A percentile compares a stretch with the other conserved stretches of the same genome.
Evolutionary conservation across 2,888 invertebrate species (phyloP).

Genomic region (Acrobasis suavella): DNA sequence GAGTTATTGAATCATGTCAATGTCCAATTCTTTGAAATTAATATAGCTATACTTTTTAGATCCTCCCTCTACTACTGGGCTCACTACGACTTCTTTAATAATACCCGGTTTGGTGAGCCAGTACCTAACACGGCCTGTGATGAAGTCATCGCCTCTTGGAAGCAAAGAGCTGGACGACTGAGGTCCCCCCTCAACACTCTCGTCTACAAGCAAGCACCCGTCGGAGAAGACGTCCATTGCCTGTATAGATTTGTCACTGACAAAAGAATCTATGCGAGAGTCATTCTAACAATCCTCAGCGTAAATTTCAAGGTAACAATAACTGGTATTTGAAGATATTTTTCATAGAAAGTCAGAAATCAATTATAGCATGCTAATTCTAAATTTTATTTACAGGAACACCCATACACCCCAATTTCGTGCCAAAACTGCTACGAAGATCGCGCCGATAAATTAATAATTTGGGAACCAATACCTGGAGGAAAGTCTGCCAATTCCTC

Average conservation of each 20-base stretch:
- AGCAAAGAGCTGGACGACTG: constrained; percentile 87
- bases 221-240: constrained; percentile 89
- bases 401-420: constrained; percentile 89
- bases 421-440: constrained; percentile 94
- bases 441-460: constrained; percentile 90
- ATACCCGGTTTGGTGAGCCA: constrained; percentile 92
- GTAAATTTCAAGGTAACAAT: constrained; percentile 89
- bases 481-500: constrained; percentile 56
- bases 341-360: not conserved
- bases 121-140: constrained; percentile 92
- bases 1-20: too few species aligned
- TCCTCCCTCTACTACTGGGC: constrained; percentile 97
- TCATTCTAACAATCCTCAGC: constrained; percentile 88
- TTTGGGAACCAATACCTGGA: constrained; percentile 86
- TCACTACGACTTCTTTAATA: constrained; percentile 96
- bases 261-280: constrained; percentile 89
- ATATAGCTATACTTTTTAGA: constrained; percentile 51
- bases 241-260: constrained; percentile 93
- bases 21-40: not conserved
- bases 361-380: not conserved
- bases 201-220: constrained; percentile 90
- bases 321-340: not conserved
- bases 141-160: constrained; percentile 94
- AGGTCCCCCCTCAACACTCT: constrained; percentile 93
- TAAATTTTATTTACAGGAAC: constrained; percentile 77